Conservation (phyloP, 2,797 vertebrate species). For the Ptychobarbus kaznakovi region DNA sequence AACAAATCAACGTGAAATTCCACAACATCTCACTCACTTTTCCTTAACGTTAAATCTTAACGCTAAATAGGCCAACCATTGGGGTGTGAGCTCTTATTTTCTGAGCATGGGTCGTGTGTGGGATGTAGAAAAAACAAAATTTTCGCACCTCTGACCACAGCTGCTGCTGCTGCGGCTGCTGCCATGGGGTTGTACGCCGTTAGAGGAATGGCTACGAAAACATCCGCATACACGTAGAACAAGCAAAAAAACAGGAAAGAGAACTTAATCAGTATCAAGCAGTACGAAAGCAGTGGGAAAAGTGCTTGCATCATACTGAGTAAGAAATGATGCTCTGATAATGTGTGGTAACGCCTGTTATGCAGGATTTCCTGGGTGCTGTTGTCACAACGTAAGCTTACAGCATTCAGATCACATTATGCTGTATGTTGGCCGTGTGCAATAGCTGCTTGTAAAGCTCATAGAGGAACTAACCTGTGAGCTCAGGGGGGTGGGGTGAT, state of each 20-base stretch:
- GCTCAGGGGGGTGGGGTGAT: slow-evolving; percentile 99
- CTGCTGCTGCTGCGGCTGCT: slow-evolving; percentile 88
- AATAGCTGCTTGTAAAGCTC: slow-evolving; percentile 80
- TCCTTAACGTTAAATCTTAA: not conserved
- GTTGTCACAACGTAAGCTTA: not conserved
- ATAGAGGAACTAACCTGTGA: slow-evolving; percentile 97
- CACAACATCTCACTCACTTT: not conserved
- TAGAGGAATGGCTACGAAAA: slow-evolving; percentile 91
- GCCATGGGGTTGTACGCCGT: slow-evolving; percentile 98
- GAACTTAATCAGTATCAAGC: not conserved
- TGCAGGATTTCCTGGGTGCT: slow-evolving; percentile 11
- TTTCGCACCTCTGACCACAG: slow-evolving; percentile 92
- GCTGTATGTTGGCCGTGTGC: not conserved
- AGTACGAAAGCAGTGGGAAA: not conserved
- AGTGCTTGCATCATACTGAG: not conserved
- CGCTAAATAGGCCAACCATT: not conserved
- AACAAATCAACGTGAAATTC: slow-evolving; percentile 29
- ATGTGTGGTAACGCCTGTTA: not conserved
- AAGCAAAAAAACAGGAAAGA: slow-evolving; percentile 42
- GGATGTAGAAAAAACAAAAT: not conserved
- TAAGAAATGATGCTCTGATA: not conserved
- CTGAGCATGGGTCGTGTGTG: not conserved
- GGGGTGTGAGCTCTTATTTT: not conserved
- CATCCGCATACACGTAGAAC: slow-evolving; percentile 54
- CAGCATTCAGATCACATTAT: not conserved